phyloP scores from a whole-genome alignment of 2,797 vertebrate genomes.

The Rhinoraja longicauda region DNA sequence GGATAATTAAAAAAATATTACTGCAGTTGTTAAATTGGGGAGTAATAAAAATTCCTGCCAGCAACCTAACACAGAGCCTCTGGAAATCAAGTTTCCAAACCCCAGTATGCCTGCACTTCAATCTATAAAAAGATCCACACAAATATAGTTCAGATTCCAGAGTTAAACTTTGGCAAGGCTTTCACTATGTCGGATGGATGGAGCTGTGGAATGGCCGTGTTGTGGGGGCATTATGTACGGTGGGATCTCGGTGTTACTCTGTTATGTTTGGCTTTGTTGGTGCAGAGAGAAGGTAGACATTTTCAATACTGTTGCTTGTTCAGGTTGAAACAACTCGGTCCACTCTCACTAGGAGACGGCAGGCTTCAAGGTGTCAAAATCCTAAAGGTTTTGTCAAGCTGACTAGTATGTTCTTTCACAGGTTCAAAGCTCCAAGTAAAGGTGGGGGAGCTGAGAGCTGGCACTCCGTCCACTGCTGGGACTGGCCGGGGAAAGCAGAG shows the following conservation, averaged over 20 bases:
- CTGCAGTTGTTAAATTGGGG: neutral
- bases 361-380: neutral
- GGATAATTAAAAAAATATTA: too few relatives aligned
- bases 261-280: constrained; percentile 20
- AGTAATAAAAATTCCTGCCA: neutral
- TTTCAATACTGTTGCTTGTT: neutral
- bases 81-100: neutral
- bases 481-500: neutral
- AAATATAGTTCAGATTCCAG: neutral
- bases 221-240: neutral
- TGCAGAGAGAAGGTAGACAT: neutral
- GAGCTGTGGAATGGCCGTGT: neutral
- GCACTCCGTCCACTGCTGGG: neutral
- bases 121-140: neutral
- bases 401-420: neutral
- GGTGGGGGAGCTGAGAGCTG: neutral
- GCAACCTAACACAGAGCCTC: neutral
- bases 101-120: neutral
- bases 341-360: neutral
- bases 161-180: neutral
- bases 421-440: neutral
- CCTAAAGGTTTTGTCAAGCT: neutral
- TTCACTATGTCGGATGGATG: neutral
- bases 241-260: neutral
- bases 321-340: neutral